Conservation (phyloP, 2,888 invertebrate genomes). For the Microchrysa polita region DNA sequence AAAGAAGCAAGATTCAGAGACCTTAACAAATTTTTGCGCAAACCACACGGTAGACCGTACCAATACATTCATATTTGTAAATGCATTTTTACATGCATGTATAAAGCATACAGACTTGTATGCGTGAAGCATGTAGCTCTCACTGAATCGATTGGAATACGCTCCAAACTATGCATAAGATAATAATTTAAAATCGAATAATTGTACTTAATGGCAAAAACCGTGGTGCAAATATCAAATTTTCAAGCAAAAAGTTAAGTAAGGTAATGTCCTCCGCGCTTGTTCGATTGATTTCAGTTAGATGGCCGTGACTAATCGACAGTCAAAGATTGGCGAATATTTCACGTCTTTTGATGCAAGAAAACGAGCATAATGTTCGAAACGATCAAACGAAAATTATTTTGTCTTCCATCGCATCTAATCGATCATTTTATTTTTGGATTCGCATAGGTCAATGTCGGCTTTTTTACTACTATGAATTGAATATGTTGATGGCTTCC, state of each 20-base stretch:
- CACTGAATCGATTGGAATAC: background rate
- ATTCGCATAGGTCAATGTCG: constrained; percentile 40
- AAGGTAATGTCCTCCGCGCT: constrained; percentile 36
- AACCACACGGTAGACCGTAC: no score
- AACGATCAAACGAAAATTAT: background rate
- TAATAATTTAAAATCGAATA: background rate
- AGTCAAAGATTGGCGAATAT: background rate
- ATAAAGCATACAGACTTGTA: no score
- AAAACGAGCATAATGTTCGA: constrained; percentile 32
- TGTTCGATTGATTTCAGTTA: constrained; percentile 30
- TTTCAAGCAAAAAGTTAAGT: constrained; percentile 5
- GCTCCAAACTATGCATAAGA: background rate
- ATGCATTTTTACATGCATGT: no score
- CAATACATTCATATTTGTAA: no score
- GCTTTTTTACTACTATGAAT: no score
- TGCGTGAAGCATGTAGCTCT: no score
- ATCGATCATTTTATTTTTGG: constrained; percentile 1
- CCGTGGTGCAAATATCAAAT: no score
- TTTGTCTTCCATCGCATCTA: background rate
- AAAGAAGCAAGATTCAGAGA: constrained; percentile 10
- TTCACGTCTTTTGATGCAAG: constrained; percentile 34
- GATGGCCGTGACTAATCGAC: constrained; percentile 30
- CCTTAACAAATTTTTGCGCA: constrained; percentile 12
- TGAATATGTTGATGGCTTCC: no score
- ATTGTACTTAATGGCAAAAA: background rate